Conservation (phyloP, 2,113 vertebrate genomes). For the Rissa tridactyla region DNA sequence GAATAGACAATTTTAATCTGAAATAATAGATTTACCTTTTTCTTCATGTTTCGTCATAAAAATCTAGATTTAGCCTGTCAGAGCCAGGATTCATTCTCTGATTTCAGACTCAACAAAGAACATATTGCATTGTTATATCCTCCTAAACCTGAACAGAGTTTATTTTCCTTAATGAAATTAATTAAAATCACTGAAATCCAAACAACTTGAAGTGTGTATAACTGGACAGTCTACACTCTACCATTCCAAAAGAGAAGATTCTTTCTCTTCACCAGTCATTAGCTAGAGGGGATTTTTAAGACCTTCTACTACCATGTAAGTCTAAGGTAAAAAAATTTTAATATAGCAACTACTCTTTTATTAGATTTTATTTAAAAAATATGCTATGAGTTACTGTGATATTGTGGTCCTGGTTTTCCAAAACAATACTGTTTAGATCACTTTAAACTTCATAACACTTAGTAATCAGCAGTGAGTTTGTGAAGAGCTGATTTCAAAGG, state of each 20-base stretch:
- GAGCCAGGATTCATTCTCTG: background rate
- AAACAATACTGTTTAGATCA: background rate
- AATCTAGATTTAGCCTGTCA: background rate
- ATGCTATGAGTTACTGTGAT: background rate
- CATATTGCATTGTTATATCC: background rate
- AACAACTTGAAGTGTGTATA: background rate
- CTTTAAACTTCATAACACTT: background rate
- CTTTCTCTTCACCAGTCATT: background rate
- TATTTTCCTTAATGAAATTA: background rate
- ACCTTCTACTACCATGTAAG: background rate
- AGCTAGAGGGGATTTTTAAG: background rate
- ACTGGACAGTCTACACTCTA: background rate
- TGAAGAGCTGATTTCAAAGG: background rate
- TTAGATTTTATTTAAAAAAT: background rate
- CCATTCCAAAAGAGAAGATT: background rate
- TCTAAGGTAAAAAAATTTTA: background rate
- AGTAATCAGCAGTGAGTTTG: background rate
- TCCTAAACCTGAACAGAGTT: background rate
- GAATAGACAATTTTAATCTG: background rate
- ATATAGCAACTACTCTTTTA: background rate
- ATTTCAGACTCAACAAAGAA: background rate
- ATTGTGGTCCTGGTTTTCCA: background rate
- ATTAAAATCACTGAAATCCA: background rate
- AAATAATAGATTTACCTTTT: background rate
- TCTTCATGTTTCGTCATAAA: background rate